Evolutionary conservation across 2,113 vertebrate genomes (phyloP), one percentile per base, ranked within the genome.

Genomic region (Setophaga kirtlandii): DNA sequence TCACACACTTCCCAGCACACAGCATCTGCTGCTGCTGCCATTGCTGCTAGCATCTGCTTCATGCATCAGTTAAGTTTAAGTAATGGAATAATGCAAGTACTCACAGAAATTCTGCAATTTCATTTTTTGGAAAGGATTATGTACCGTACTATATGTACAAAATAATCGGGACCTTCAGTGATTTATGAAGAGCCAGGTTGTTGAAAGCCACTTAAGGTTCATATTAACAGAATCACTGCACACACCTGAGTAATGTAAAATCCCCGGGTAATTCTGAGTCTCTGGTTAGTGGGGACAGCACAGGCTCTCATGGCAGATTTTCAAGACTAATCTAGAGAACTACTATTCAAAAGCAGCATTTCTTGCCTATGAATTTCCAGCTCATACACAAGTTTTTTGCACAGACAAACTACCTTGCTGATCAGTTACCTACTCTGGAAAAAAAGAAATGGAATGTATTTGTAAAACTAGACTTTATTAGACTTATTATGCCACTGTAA

Each of bases 1-100:
- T 88, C 5, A 1, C 11, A 25, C 0, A 2, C 5, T 13, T 39
- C 24, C n/a, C 33, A 75, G 15, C 13, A 58, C 10, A 33, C 1
- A 6, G 14, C 28, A 87, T 31, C 39, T 55, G 31, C 21, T 52
- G 30, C 20, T 62, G 31, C 21, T 74, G 59, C 50, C 30, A 3
- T 5, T 33, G 12, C 28, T 55, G 10, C 25, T 75, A 41, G 6
- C 56, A 62, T 42, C 5, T 5, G 30, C 15, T 67, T 89, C 39
- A 64, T 68, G 27, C 49, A 80, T 59, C 33, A 41, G 9, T 60
- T 42, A 44, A 18, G 7, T 53, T 80, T 91, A 53, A 41, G 19
- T 63, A 75, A 62, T 1, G 47, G 30, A 74, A 53, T 28, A 76
- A 68, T 47, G 28, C 3, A 56, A 53, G 4, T 53, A 17, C 13